Base-by-base conservation (phyloP, 2,797 vertebrate genomes). In the Artibeus jamaicensis region DNA sequence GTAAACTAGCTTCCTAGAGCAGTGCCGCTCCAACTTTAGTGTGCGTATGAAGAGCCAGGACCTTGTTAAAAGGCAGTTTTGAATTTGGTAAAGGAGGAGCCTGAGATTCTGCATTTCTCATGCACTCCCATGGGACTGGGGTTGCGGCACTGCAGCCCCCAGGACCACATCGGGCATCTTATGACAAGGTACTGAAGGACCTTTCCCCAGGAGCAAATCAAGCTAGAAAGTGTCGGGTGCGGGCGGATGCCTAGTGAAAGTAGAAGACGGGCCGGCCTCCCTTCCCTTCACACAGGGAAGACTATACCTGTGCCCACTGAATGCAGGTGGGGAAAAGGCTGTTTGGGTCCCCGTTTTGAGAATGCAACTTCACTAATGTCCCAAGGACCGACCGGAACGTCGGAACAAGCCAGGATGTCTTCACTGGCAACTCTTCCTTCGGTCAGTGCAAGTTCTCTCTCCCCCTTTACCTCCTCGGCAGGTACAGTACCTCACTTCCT, bases 221-320 rank as follows among this genome's bases (percentile, higher is more conserved):
- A 94, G 67, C 62, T 77, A 82, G 71, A 70, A 32, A 71, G 59
- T 10, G n/a, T 3, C 18, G 15, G 42, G n/a, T 18, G 21, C 50
- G 3, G 0, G 2, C 0, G 3, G 29, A 3, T 34, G 55, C 24
- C 81, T 50, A n/a, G n/a, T 34, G 44, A 32, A 11, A 48, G 57
- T 24, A 34, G n/a, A 57, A 74, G 6, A 1, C 1, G 1, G 29
- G 39, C 26, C 18, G 32, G 68, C 3, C 44, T 59, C 79, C 37
- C 37, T 12, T 57, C 44, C 22, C 19, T 9, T 5, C 3, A 0
- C 7, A 16, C 3, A 8, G 29, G 1, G 16, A 77, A 59, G 39
- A 44, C 29, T 4, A 1, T 5, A n/a, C 24, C 37, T 55, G 18
- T 0, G 3, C 32, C 44, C 5, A 1, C 34, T 2, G 44, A 62